phyloP scores from a whole-genome alignment of 2,888 invertebrate genomes.

The Ormyrus rosae region DNA sequence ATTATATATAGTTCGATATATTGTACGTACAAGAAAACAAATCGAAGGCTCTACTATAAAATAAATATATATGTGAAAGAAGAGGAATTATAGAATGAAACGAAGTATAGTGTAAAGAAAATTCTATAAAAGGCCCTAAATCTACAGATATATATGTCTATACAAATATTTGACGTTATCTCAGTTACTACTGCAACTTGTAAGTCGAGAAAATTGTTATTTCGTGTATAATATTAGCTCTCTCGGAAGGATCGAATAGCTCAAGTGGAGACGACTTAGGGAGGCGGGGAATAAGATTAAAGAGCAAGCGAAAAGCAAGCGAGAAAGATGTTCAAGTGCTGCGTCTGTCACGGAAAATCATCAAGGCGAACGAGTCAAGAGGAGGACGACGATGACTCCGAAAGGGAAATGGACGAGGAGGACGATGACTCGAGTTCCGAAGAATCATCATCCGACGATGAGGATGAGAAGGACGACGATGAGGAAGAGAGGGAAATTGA shows the following conservation, averaged over 20 bases:
- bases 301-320: not conserved
- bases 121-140: conserved; percentile 23
- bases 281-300: not conserved
- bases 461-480: conserved; percentile 30
- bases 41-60: conserved; percentile 33
- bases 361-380: conserved; percentile 60
- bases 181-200: conserved; percentile 29
- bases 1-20: conserved; percentile 50
- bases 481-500: conserved; percentile 52
- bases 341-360: conserved; percentile 68
- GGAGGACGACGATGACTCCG: conserved; percentile 56
- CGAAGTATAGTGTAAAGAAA: conserved; percentile 30
- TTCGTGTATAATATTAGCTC: conserved; percentile 37
- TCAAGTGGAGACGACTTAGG: not conserved
- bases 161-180: conserved; percentile 46
- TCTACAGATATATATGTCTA: conserved; percentile 26
- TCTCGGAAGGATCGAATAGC: conserved; percentile 5
- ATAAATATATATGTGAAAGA: conserved; percentile 1
- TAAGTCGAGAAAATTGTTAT: conserved; percentile 41
- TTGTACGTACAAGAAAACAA: conserved; percentile 15
- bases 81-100: conserved; percentile 5
- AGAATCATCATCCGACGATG: conserved; percentile 42
- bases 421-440: conserved; percentile 40
- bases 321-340: conserved; percentile 72
- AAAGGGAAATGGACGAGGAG: conserved; percentile 52